Evolutionary conservation across 2,113 vertebrate species (phyloP).

Genomic region (Sinocyclocheilus anshuiensis): DNA sequence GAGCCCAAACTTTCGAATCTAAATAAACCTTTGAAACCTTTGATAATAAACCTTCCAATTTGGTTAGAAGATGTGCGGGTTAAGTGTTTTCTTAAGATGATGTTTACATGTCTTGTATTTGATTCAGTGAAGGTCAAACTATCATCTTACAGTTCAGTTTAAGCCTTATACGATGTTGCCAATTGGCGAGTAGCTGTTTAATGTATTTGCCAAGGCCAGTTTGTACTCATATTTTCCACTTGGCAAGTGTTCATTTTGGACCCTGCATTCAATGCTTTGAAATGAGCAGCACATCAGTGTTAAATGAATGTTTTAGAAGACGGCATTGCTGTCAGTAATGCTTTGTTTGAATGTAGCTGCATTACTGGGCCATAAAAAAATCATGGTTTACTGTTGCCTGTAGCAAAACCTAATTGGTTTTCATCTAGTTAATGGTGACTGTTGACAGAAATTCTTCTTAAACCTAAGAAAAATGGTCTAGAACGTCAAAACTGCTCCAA

Average conservation of each 20-base stretch:
- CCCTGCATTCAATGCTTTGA: neutral
- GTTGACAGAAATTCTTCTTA: neutral
- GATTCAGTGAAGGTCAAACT: neutral
- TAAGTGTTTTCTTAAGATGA: neutral
- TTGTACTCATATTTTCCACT: neutral
- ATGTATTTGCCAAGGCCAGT: conserved; percentile 4
- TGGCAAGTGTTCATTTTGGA: neutral
- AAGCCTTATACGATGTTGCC: neutral
- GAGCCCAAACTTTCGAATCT: no score
- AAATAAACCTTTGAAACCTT: neutral
- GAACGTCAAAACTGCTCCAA: no score
- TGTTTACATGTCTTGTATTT: neutral
- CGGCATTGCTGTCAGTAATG: neutral
- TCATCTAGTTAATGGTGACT: neutral
- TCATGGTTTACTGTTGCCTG: neutral
- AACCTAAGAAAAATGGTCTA: no score
- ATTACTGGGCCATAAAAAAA: neutral
- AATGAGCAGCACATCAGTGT: neutral
- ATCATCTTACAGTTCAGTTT: conserved; percentile 10
- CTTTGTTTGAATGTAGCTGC: neutral
- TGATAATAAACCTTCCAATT: neutral
- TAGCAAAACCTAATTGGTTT: neutral
- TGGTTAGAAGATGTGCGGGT: neutral
- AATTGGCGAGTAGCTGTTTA: neutral
- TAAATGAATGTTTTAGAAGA: neutral